Conservation (phyloP, 2,797 vertebrate species). For the Oreortyx pictus region DNA sequence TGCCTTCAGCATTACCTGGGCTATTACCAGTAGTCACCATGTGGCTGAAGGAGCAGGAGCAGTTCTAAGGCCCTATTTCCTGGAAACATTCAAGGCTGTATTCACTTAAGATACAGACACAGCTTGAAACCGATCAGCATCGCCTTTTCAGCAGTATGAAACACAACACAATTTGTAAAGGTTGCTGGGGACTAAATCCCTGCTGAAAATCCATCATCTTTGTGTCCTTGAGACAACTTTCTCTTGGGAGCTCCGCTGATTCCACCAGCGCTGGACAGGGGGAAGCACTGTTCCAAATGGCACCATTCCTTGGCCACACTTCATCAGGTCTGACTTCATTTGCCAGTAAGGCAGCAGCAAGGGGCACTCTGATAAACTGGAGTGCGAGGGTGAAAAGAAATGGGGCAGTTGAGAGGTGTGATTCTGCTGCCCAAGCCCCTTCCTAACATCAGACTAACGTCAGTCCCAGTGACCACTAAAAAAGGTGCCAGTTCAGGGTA, state of each 20-base stretch:
- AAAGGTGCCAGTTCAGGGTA: not conserved
- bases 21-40: not conserved
- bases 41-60: not conserved
- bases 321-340: accelerated
- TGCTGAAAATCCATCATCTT: not conserved
- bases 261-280: not conserved
- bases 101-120: not conserved
- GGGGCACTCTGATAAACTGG: conserved; percentile 11
- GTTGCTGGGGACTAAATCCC: not conserved
- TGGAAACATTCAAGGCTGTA: not conserved
- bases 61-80: conserved; percentile 8
- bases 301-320: not conserved
- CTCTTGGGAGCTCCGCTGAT: not conserved
- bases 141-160: not conserved
- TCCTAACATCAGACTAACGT: not conserved
- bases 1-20: conserved; percentile 38
- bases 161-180: not conserved
- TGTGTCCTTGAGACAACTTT: not conserved
- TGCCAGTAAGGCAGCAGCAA: not conserved
- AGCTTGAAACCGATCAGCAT: not conserved
- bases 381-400: conserved; percentile 23
- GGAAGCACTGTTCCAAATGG: not conserved
- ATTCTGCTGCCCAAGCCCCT: accelerated
- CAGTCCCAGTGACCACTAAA: not conserved
- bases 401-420: not conserved